Evolutionary conservation across 2,113 vertebrate genomes (phyloP).

Genomic region (Etia nguti): DNA sequence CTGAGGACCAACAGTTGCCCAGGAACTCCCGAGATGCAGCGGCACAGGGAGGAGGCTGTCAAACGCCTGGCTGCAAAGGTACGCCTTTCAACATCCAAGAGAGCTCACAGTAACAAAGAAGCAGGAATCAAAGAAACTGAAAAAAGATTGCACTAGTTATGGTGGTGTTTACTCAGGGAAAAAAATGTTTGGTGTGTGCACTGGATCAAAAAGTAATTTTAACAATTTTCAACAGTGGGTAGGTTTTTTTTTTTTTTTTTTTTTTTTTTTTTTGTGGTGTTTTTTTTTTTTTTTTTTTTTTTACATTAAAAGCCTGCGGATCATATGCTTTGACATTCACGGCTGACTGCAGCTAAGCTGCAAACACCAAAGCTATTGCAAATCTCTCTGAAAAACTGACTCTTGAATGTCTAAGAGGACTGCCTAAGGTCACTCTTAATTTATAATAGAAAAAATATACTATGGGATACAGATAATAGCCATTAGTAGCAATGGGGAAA

Average conservation of each 20-base stretch:
- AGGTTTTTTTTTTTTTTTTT: neutral
- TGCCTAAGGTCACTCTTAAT: neutral
- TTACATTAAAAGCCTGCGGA: constrained; percentile 16
- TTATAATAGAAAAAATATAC: neutral
- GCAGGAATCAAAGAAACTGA: neutral
- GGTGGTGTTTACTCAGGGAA: neutral
- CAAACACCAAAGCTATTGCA: neutral
- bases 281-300: neutral
- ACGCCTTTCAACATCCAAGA: neutral
- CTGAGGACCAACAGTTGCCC: constrained; percentile 63
- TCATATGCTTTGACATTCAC: constrained; percentile 8
- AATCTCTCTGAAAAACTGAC: neutral
- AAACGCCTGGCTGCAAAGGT: constrained; percentile 90
- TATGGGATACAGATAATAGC: neutral
- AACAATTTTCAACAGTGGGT: neutral
- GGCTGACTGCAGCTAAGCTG: neutral
- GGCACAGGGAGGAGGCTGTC: constrained; percentile 76
- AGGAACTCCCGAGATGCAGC: constrained; percentile 75
- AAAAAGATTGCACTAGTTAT: neutral
- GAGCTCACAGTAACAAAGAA: neutral
- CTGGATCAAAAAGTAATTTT: neutral
- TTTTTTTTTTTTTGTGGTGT: neutral
- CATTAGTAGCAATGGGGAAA: neutral
- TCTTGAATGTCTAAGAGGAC: neutral
- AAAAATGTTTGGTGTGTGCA: neutral